Evolutionary conservation across 2,797 vertebrate species (phyloP), one percentile per base, ranked within the genome.

Genomic region (Lacerta viridis): DNA sequence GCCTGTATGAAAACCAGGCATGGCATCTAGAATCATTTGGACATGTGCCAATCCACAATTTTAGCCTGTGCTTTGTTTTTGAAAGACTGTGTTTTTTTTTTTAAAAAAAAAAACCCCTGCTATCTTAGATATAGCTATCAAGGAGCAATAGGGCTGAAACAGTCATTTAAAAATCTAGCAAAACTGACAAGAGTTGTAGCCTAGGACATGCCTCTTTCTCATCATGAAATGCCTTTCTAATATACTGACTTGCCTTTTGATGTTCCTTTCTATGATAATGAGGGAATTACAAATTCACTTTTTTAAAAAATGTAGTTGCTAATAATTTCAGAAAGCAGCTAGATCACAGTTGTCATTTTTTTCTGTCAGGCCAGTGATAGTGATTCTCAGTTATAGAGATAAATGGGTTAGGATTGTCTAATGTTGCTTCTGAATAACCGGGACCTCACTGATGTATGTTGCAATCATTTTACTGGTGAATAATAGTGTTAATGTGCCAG

Each of bases 371-470:
- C 66, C 46, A 83, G 39, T 82, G 27, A 27, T 55, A 55, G 64
- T 68, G 66, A 68, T 69, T 83, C 25, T 83, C 7, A 9, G 3
- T 83, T 83, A 50, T 50, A 15, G 41, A 83, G 43, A 59, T 68
- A 50, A 41, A 39, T 68, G 76, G 61, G 18, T 79, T 80, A 61
- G 36, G 71, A 72, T 87, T 18, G n/a, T 43, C 15, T 61, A 80
- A 80, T 80, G 46, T 80, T 87, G 33, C 17, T 80, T 75, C 29
- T 59, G 71, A 84, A 71, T 59, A 75, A 61, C 18, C 11, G 25
- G 20, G 61, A 64, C 18, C 66, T 82, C 33, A 46, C 18, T 66
- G 18, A 46, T 43, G 3, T 41, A 39, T 7, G 29, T 46, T 61
- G 29, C 71, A 82, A 75, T 72, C 27, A 3, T 36, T 72, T 82